A percentile compares a stretch with the other conserved stretches of the same genome.
phyloP scores from a whole-genome alignment of 1,140 invertebrate genomes.

The Drosophila bocki region DNA sequence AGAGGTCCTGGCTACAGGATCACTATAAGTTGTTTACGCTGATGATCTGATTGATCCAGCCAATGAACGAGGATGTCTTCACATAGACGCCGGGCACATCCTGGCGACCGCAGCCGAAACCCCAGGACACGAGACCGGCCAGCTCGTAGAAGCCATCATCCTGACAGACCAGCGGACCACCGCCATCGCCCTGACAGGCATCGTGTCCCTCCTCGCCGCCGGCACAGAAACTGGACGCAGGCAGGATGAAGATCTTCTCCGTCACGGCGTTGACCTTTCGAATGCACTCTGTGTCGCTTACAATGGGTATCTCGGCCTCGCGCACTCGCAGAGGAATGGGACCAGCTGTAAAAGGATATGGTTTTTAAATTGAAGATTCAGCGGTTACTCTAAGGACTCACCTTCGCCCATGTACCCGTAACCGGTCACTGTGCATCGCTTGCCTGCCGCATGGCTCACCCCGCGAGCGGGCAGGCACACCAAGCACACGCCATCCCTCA shows the following conservation, averaged over 20 bases:
- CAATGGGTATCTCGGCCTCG: conserved; percentile 96
- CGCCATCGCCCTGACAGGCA: conserved; percentile 97
- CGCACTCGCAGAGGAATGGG: conserved; percentile 95
- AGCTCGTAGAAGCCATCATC: conserved; percentile 97
- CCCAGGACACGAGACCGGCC: conserved; percentile 93
- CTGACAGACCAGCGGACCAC: conserved; percentile 95
- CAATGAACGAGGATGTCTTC: conserved; percentile 96
- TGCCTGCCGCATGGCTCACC: conserved; percentile 93
- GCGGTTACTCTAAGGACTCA: conserved; percentile 79
- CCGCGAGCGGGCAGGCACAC: conserved; percentile 92
- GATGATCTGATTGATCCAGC: conserved; percentile 98
- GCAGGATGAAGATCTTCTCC: conserved; percentile 96
- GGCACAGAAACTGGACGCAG: conserved; percentile 96
- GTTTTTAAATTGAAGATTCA: neutral
- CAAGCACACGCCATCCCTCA: conserved; percentile 92
- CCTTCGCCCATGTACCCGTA: conserved; percentile 98
- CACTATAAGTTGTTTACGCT: conserved; percentile 95
- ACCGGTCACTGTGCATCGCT: conserved; percentile 95
- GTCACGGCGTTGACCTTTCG: conserved; percentile 97
- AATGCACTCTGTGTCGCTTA: conserved; percentile 96
- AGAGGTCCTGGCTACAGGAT: conserved; percentile 10
- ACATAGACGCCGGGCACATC: conserved; percentile 97
- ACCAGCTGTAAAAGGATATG: conserved; percentile 88
- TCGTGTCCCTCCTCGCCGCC: conserved; percentile 96
- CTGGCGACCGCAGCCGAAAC: conserved; percentile 94